Evolutionary conservation across 2,888 invertebrate genomes (phyloP).

Genomic region (Drosophila nr. perissopoda): DNA sequence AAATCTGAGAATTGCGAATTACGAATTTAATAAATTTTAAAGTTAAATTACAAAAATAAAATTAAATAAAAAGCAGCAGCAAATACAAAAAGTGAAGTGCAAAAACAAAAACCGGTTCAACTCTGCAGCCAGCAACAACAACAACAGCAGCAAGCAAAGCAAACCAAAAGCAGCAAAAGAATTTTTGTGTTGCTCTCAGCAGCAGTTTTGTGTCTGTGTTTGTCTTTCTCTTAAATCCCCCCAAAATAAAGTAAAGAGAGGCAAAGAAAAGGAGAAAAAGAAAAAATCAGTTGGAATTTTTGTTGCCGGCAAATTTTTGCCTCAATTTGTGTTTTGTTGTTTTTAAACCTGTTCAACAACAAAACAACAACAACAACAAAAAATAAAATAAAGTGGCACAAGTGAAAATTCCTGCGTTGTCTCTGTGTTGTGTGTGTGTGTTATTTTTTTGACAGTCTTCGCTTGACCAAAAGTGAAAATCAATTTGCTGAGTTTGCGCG

Average conservation of each 20-base stretch:
- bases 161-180: constrained; percentile 56
- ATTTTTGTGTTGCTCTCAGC: constrained; percentile 62
- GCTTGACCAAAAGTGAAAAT: constrained; percentile 75
- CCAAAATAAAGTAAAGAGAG: constrained; percentile 31
- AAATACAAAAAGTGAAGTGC: constrained; percentile 75
- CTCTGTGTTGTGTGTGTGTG: constrained; percentile 37
- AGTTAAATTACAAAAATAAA: constrained; percentile 27
- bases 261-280: constrained; percentile 37
- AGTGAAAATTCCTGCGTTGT: constrained; percentile 78
- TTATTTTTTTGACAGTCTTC: constrained; percentile 67
- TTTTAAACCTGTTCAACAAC: constrained; percentile 64
- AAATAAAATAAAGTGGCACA: constrained; percentile 77
- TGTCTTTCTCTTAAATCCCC: constrained; percentile 14
- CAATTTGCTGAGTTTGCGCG: constrained; percentile 76
- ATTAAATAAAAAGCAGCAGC: constrained; percentile 24
- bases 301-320: constrained; percentile 42
- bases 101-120: constrained; percentile 80
- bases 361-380: constrained; percentile 35
- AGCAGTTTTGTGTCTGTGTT: constrained; percentile 25
- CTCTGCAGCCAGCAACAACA: constrained; percentile 62
- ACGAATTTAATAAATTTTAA: constrained; percentile 35
- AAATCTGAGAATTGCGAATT: constrained; percentile 8
- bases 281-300: constrained; percentile 60
- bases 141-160: constrained; percentile 43
- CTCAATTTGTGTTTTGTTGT: constrained; percentile 44